Conservation (phyloP, 2,113 vertebrate genomes). For the Scartelaos histophorus region DNA sequence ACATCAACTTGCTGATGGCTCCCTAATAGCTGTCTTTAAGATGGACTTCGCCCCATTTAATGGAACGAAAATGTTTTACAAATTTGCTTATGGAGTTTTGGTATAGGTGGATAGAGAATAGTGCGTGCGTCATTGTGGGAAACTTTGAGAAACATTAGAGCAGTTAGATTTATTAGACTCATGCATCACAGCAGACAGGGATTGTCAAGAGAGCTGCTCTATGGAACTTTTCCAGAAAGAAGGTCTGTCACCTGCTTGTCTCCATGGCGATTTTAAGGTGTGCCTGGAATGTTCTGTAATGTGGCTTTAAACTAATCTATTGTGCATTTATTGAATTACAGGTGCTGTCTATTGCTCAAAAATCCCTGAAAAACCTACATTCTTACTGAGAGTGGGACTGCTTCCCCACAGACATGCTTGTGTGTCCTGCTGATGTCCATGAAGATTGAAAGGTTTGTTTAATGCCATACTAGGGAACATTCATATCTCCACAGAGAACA, state of each 20-base stretch:
- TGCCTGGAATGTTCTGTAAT: neutral
- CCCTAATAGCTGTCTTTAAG: constrained; percentile 6
- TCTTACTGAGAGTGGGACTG: no score
- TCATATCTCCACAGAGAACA: no score
- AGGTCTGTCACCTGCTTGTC: neutral
- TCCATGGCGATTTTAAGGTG: neutral
- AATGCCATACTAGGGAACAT: no score
- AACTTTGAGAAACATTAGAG: neutral
- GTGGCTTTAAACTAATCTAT: neutral
- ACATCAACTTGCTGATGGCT: neutral
- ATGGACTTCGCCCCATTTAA: neutral
- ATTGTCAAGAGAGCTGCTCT: neutral
- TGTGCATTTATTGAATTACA: neutral
- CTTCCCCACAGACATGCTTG: no score
- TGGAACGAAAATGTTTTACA: neutral
- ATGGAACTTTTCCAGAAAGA: neutral
- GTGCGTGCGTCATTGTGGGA: neutral
- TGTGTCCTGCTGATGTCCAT: no score
- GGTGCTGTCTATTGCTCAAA: neutral
- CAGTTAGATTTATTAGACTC: neutral
- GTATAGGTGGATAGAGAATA: neutral
- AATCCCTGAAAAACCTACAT: neutral
- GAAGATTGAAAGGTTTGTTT: no score
- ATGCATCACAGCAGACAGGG: constrained; percentile 2
- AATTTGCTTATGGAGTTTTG: neutral